A percentile compares a stretch with the other conserved stretches of the same genome.
phyloP scores from a whole-genome alignment of 2,113 vertebrate species.

The Sylvilagus bachmani region DNA sequence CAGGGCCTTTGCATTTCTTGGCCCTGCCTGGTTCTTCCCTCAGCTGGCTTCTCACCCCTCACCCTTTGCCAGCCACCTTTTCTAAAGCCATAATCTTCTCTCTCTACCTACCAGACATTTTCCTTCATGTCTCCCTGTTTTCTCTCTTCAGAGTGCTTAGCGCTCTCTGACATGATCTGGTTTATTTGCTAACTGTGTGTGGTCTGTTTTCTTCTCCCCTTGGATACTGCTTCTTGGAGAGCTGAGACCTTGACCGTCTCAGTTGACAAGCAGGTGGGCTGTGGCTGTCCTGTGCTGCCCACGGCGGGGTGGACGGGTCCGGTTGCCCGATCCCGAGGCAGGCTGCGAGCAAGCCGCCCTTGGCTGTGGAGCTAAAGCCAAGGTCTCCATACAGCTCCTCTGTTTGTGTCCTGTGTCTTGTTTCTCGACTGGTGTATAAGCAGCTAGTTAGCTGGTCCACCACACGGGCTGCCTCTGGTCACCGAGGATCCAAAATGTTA shows the following conservation, averaged over 20 bases:
- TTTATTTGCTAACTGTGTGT: not conserved
- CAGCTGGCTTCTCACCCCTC: not conserved
- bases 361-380: not conserved
- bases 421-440: not conserved
- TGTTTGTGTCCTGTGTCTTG: not conserved
- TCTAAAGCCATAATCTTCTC: not conserved
- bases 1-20: slow-evolving; percentile 32
- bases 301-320: not conserved
- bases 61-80: not conserved
- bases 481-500: not conserved
- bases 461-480: not conserved
- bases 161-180: not conserved
- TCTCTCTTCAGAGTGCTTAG: not conserved
- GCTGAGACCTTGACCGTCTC: not conserved
- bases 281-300: not conserved
- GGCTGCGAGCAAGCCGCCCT: not conserved
- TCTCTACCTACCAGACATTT: not conserved
- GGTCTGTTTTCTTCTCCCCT: not conserved
- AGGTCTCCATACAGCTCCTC: not conserved
- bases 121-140: not conserved
- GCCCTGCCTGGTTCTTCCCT: not conserved
- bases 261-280: not conserved
- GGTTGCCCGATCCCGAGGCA: not conserved
- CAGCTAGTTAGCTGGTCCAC: not conserved
- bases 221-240: not conserved